Base-by-base conservation (phyloP, 2,113 vertebrate genomes). In the Pyrgilauda ruficollis region DNA sequence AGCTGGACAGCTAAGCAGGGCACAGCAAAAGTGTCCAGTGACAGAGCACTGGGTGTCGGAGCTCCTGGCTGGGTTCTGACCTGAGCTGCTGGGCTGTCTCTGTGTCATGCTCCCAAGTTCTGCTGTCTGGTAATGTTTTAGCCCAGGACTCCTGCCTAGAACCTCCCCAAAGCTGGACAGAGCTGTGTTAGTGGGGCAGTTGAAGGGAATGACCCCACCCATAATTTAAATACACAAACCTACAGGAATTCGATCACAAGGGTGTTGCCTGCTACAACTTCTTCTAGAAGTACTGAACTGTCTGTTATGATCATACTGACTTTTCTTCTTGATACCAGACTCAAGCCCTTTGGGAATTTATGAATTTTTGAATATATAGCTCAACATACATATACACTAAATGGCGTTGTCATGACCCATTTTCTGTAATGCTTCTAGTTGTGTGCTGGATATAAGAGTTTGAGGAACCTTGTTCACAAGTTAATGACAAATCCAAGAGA, bases 21-120 rank as follows among this genome's bases (percentile, higher is more conserved):
- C 15, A 6, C 19, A 18, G 41, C 12, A 24, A 61, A 77, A 12
- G 0, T 30, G 23, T 43, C 24, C 31, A 14, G 23, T 43, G 23
- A 37, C 18, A 26, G 33, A n/a, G 35, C 21, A 30, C 41, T 6
- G 30, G 19, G 46, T 0, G 0, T 35, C 37, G 26, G 18, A 47
- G 21, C 27, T 77, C 33, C 74, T 56, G 55, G 6, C 30, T 55
- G 21, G n/a, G 52, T 16, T 43, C 56, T 58, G 66, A 62, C 10
- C 46, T n/a, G 23, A 47, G 39, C 62, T 70, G 4, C 31, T 28
- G 26, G 6, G 5, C 7, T 76, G 26, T 15, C 43, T 69, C 20
- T 72, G 22, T 15, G 27, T 35, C 7, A 0, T 0, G 2, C 6
- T 63, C 50, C 18, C 35, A 56, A 16, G n/a, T 39, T 33, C 18